Percentiles rank a stretch among this genome's conserved stretches.
Conservation (phyloP, 2,888 invertebrate species). For the Hetaerina titia region DNA sequence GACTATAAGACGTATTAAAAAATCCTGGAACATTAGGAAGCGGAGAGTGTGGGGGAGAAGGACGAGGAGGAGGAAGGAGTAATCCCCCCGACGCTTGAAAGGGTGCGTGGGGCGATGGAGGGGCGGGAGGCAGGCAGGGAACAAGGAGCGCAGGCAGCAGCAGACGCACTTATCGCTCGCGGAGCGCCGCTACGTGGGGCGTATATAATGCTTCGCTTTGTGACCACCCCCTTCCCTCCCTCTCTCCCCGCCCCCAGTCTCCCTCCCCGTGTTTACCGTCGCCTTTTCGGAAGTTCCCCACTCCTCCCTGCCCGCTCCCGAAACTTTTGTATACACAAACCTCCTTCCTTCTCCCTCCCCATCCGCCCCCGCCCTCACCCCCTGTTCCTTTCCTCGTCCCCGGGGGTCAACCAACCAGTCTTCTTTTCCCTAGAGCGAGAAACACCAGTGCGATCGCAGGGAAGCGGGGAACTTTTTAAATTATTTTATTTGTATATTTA, state of each 20-base stretch:
- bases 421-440: no score
- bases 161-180: neutral
- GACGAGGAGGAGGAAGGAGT: neutral
- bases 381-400: no score
- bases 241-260: neutral
- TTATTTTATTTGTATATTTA: no score
- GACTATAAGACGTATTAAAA: neutral
- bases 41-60: neutral
- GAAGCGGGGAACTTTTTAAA: no score
- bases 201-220: constrained; percentile 19
- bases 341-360: neutral
- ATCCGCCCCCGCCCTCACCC: neutral
- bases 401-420: no score
- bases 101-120: neutral
- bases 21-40: neutral
- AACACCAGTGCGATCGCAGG: no score
- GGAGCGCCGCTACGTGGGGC: neutral
- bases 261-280: neutral
- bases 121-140: neutral
- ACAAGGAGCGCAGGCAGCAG: neutral
- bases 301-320: neutral
- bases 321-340: constrained; percentile 14
- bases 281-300: neutral
- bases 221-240: neutral
- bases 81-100: neutral